Base-by-base conservation (phyloP, 2,888 invertebrate species). In the Athetis lepigone region DNA sequence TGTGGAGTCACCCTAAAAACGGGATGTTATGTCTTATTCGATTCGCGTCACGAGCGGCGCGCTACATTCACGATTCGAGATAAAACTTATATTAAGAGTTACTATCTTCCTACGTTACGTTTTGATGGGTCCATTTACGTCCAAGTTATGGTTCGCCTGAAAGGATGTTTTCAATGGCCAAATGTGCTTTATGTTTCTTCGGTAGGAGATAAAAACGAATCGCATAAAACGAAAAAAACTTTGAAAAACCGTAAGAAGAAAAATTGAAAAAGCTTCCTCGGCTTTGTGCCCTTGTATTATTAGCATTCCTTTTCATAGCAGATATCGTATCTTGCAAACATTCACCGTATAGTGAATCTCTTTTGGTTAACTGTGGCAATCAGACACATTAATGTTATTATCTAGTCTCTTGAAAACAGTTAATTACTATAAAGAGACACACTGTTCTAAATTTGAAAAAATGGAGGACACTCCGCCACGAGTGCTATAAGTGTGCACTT, bases 41-140 rank as follows among this genome's bases (percentile, higher is more conserved):
- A 81, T 81, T 82, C 83, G 47, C 56, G 75, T 77, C 86, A 84
- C 79, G 80, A 76, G 46, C 69, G 47, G 37, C 39, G 72, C 58
- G 70, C 64, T 59, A 70, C 62, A 72, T 69, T 82, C 76, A 66
- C 78, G 70, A 80, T 75, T 68, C 74, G 52, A 80, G 81, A 85
- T 85, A 86, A 84, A 85, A 83, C 79, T 82, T 79, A 81, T 79
- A 83, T 79, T 80, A 82, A 72, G 66, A 81, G 57, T 70, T 75
- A 79, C 75, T 75, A 79, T 72, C 78, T 75, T 75, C 52, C 54
- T 70, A 68, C 78, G 61, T 79, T 82, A 78, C 76, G 66, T 81
- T 83, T 79, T 70, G 72, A 80, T 83, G 66, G 56, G 45, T 61
- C 69, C 74, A 82, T 85, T 84, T 81, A 79, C 63, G 76, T 75